Conservation (phyloP, 2,113 vertebrate genomes). For the Petromus typicus region DNA sequence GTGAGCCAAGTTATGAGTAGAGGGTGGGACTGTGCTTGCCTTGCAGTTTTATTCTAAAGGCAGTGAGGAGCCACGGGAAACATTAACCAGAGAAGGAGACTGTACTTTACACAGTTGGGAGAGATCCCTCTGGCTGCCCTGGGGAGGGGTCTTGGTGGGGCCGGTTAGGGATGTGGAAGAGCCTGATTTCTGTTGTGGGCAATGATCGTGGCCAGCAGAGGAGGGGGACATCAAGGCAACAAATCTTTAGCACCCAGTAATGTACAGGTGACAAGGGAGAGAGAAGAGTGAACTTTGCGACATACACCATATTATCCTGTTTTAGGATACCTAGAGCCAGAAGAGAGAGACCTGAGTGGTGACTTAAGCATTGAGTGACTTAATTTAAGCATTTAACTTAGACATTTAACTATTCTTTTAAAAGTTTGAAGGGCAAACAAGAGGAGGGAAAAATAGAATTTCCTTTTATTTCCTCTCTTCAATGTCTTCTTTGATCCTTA, state of each 20-base stretch:
- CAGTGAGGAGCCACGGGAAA: background rate
- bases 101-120: background rate
- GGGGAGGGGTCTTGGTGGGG: background rate
- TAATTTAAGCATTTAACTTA: background rate
- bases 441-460: background rate
- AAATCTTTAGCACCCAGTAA: background rate
- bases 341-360: background rate
- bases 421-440: background rate
- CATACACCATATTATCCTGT: background rate
- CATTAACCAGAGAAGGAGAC: background rate
- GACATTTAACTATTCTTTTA: background rate
- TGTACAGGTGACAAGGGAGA: background rate
- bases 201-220: accelerated
- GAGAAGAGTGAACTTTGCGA: background rate
- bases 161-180: accelerated
- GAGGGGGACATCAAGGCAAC: background rate
- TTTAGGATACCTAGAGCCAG: background rate
- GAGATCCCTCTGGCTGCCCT: background rate
- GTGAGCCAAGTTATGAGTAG: background rate
- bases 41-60: background rate
- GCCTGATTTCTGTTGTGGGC: background rate
- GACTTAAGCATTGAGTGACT: too few species aligned
- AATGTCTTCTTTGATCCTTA: background rate
- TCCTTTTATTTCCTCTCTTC: background rate
- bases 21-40: background rate